These are phyloP conservation scores for Stigmatopora argus DNA, from an alignment of 2,113 vertebrate species.

Conservation along the genomic window DNA sequence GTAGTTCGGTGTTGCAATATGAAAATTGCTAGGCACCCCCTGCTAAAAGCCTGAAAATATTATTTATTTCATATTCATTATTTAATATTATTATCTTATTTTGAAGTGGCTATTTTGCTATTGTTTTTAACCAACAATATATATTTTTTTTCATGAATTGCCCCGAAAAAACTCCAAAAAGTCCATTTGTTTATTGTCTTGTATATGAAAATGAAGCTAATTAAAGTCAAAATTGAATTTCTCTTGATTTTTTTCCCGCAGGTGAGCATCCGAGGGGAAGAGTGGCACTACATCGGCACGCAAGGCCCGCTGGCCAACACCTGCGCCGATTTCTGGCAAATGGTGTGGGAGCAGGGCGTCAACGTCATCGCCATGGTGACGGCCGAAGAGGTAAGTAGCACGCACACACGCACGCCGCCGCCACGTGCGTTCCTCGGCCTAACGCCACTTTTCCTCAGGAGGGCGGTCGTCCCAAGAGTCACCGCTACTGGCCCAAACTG, in stretches of 20 bases:
- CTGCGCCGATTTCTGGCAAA: slow-evolving; percentile 95
- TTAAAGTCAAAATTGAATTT: too few relatives aligned
- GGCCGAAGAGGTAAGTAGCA: slow-evolving; percentile 80
- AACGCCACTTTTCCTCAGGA: slow-evolving; percentile 34
- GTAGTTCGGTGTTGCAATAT: too few relatives aligned
- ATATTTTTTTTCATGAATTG: too few relatives aligned
- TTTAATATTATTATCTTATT: too few relatives aligned
- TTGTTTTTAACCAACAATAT: too few relatives aligned
- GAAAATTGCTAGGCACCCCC: too few relatives aligned
- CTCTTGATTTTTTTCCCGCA: slow-evolving; percentile 36
- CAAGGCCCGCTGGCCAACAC: slow-evolving; percentile 89
- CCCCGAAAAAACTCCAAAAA: too few relatives aligned
- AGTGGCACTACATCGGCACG: slow-evolving; percentile 93
- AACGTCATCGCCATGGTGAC: slow-evolving; percentile 96
- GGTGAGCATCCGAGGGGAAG: slow-evolving; percentile 85
- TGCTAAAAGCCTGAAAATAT: too few relatives aligned
- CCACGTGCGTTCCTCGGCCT: neutral
- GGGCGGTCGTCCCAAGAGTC: slow-evolving; percentile 61
- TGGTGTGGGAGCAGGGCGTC: slow-evolving; percentile 94
- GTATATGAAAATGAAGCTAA: too few relatives aligned
- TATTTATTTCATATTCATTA: too few relatives aligned
- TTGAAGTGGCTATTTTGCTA: too few relatives aligned
- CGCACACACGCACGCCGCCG: neutral
- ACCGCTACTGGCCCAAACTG: slow-evolving; percentile 68
- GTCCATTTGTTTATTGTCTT: too few relatives aligned